phyloP scores from a whole-genome alignment of 2,113 vertebrate species.

The Columbina picui region DNA sequence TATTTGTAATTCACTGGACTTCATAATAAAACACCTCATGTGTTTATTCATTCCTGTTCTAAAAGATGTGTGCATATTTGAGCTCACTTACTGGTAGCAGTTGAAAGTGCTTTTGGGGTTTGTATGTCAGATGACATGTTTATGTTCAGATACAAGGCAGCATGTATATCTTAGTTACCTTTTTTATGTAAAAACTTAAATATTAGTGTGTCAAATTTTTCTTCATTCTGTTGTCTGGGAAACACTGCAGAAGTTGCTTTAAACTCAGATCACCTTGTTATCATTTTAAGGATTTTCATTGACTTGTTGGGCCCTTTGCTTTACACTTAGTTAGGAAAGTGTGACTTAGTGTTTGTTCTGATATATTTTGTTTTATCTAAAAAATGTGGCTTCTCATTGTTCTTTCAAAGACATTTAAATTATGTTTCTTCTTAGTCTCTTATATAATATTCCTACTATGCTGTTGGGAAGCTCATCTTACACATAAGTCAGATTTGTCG shows the following conservation, averaged over 20 bases:
- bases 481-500: neutral
- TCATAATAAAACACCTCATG: neutral
- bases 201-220: neutral
- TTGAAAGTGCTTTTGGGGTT: neutral
- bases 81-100: neutral
- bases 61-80: neutral
- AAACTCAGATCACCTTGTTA: neutral
- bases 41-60: neutral
- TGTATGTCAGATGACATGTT: neutral
- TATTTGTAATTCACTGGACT: neutral
- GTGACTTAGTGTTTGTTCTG: neutral
- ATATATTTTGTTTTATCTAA: neutral
- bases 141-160: neutral
- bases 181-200: neutral
- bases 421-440: neutral
- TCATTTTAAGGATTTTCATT: neutral
- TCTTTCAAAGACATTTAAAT: neutral
- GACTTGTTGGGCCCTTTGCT: neutral
- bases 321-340: neutral
- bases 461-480: neutral
- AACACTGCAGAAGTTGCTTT: neutral
- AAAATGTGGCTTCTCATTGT: rapidly evolving
- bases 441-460: neutral
- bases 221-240: neutral
- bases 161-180: neutral